Evolutionary conservation across 2,797 vertebrate genomes (phyloP).

Genomic region (Labroides dimidiatus): DNA sequence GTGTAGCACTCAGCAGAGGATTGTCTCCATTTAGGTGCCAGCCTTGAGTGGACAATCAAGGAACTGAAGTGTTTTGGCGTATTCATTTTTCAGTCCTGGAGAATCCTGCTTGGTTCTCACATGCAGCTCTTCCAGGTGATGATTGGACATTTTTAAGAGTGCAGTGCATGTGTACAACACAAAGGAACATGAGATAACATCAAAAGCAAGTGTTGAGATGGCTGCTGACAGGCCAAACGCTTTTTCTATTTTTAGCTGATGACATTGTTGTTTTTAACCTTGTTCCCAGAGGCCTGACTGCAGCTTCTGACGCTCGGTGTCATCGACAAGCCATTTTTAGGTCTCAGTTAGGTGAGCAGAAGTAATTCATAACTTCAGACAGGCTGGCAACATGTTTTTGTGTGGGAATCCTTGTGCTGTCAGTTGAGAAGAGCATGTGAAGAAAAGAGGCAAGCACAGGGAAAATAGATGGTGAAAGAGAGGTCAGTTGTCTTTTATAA

Average conservation of each 20-base stretch:
- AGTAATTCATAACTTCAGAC: constrained; percentile 42
- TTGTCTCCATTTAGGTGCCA: too few species aligned
- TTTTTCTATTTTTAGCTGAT: constrained; percentile 33
- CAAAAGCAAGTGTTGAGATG: constrained; percentile 26
- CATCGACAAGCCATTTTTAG: constrained; percentile 29
- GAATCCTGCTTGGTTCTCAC: neutral
- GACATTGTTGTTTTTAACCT: constrained; percentile 19
- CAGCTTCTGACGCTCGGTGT: constrained; percentile 26
- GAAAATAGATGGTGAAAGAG: constrained; percentile 16
- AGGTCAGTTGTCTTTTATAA: constrained; percentile 14
- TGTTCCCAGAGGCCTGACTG: constrained; percentile 21
- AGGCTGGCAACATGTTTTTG: constrained; percentile 20
- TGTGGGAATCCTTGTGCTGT: constrained; percentile 39
- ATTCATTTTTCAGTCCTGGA: neutral
- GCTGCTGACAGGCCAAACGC: constrained; percentile 29
- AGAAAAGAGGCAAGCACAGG: constrained; percentile 13
- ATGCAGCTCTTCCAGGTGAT: neutral
- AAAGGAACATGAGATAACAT: constrained; percentile 10
- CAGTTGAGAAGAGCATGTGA: constrained; percentile 18
- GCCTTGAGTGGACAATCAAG: neutral
- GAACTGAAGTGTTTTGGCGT: neutral
- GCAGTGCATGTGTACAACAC: neutral
- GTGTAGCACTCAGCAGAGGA: neutral
- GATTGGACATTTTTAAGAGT: neutral
- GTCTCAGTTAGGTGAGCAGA: constrained; percentile 37